A percentile compares a stretch with the other conserved stretches of the same genome.
Conservation (phyloP, 2,113 vertebrate genomes). For the Cryptomyrus ogoouensis region DNA sequence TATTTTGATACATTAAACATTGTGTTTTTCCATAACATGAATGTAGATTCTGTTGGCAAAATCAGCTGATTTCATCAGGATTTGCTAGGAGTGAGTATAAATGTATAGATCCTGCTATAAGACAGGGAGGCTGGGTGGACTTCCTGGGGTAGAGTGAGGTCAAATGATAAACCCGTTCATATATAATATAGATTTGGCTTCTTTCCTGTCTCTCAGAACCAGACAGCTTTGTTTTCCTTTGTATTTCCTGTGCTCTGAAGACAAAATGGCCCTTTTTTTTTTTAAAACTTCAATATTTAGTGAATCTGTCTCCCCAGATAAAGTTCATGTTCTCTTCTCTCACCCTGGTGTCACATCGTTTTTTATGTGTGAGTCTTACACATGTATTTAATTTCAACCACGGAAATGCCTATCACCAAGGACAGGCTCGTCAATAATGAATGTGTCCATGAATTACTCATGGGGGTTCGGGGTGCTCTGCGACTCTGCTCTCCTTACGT, state of each 20-base stretch:
- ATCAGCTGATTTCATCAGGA: background rate
- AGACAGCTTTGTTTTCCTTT: background rate
- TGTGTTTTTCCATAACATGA: background rate
- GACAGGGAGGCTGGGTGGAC: background rate
- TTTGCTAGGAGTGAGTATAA: background rate
- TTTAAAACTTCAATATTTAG: background rate
- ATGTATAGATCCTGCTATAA: background rate
- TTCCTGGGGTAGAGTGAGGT: background rate
- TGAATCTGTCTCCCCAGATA: background rate
- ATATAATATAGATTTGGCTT: background rate
- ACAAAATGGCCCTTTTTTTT: background rate
- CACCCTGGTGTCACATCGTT: background rate
- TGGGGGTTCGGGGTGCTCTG: constrained; percentile 7
- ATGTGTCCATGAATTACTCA: background rate
- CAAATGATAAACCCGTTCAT: background rate
- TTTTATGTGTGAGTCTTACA: background rate
- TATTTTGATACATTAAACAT: background rate
- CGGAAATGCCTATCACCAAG: background rate
- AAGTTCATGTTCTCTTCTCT: background rate
- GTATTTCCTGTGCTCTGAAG: background rate
- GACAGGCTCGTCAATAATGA: background rate
- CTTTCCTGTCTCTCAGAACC: background rate
- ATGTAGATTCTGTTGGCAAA: background rate
- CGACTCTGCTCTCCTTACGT: background rate
- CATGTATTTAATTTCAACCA: background rate